These are phyloP conservation scores for Lontra canadensis DNA, from an alignment of 2,113 vertebrate species.

Conservation along the genomic window DNA sequence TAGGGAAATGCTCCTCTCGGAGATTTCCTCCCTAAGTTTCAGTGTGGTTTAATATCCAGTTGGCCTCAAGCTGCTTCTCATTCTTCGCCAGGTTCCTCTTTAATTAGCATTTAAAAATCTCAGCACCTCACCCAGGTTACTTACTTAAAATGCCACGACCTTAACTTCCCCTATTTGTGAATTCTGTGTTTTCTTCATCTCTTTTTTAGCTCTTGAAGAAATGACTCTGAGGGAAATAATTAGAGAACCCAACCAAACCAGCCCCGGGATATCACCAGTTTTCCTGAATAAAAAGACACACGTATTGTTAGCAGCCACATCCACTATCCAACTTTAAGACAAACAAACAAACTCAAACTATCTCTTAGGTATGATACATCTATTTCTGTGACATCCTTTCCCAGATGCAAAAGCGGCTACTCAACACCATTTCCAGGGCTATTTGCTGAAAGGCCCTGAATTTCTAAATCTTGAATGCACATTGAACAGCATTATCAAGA, in stretches of 20 bases:
- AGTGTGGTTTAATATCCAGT: background rate
- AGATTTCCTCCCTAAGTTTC: background rate
- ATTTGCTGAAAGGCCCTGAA: background rate
- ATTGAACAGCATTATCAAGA: background rate
- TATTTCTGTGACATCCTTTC: background rate
- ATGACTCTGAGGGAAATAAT: background rate
- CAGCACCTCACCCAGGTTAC: background rate
- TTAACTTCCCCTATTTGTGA: background rate
- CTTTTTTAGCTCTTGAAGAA: background rate
- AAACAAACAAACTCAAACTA: background rate
- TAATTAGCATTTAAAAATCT: background rate
- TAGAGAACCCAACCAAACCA: background rate
- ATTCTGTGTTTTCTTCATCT: background rate
- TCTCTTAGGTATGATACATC: background rate
- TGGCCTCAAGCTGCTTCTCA: background rate
- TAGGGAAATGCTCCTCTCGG: background rate
- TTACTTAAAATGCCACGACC: background rate
- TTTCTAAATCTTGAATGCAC: background rate
- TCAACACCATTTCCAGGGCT: background rate
- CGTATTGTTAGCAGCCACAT: background rate
- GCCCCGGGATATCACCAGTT: background rate
- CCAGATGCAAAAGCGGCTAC: background rate
- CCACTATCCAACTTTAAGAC: background rate
- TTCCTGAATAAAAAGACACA: background rate
- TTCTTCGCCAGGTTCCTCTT: background rate